These are phyloP conservation scores for Anadara kagoshimensis DNA, from an alignment of 1,140 invertebrate genomes.

Conservation along the genomic window DNA sequence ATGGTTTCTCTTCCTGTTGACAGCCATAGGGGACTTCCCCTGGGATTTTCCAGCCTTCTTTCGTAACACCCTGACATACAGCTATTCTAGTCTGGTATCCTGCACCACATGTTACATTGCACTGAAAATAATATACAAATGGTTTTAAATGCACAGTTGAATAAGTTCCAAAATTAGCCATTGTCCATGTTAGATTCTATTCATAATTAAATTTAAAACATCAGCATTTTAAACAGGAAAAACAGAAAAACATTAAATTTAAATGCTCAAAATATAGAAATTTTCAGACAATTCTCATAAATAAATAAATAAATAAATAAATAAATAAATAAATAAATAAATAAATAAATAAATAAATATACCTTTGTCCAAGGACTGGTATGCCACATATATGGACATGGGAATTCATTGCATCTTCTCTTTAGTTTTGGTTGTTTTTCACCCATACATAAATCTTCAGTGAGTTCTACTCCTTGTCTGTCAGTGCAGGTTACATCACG, in stretches of 20 bases:
- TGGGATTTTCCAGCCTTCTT: constrained; percentile 75
- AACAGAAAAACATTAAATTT: no score
- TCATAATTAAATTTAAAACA: no score
- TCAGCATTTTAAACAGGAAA: no score
- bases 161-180: neutral
- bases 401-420: constrained; percentile 79
- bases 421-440: constrained; percentile 75
- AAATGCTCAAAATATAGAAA: no score
- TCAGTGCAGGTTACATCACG: constrained; percentile 80
- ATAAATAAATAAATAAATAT: constrained; percentile 45
- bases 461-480: constrained; percentile 47
- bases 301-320: no score
- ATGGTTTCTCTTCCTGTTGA: constrained; percentile 74
- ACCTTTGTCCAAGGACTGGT: constrained; percentile 84
- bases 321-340: no score
- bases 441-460: constrained; percentile 66
- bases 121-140: constrained; percentile 48
- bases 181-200: no score
- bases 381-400: constrained; percentile 83
- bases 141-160: neutral
- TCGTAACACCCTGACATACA: constrained; percentile 76
- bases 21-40: constrained; percentile 74
- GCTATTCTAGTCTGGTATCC: constrained; percentile 78
- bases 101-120: constrained; percentile 76
- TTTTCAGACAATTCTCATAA: no score